These are phyloP conservation scores for Pterostichus madidus DNA, from an alignment of 2,888 invertebrate genomes.

Conservation along the genomic window DNA sequence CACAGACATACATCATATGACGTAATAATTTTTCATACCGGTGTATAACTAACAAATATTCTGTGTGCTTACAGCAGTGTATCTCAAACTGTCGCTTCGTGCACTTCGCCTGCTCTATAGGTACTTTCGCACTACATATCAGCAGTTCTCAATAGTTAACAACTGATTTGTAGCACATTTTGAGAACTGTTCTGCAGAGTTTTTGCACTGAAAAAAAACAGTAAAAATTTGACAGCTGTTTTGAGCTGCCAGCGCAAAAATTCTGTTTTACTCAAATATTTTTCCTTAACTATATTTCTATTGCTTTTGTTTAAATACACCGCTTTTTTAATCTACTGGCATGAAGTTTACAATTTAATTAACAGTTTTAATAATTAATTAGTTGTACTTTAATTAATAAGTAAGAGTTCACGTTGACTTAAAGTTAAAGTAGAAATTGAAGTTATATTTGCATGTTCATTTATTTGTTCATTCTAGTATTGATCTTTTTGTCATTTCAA, in stretches of 20 bases:
- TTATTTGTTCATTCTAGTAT: constrained; percentile 17
- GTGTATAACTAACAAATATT: constrained; percentile 64
- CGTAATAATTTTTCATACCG: constrained; percentile 37
- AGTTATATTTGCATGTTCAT: constrained; percentile 19
- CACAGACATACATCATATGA: constrained; percentile 23
- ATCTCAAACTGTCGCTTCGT: constrained; percentile 67
- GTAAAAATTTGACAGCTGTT: neutral
- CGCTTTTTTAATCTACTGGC: constrained; percentile 20
- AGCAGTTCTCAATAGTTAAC: constrained; percentile 64
- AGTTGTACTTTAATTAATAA: neutral
- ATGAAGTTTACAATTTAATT: constrained; percentile 14
- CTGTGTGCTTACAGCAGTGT: constrained; percentile 67
- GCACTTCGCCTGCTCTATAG: constrained; percentile 67
- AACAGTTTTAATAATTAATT: constrained; percentile 30
- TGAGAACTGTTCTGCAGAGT: constrained; percentile 39
- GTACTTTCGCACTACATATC: constrained; percentile 66
- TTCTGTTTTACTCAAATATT: constrained; percentile 2
- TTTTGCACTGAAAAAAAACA: neutral
- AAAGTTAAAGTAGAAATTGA: neutral
- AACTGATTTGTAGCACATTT: neutral
- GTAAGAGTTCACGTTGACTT: neutral
- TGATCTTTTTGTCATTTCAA: constrained; percentile 44
- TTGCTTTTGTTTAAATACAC: constrained; percentile 19
- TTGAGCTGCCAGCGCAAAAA: neutral
- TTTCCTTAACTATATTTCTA: constrained; percentile 17